Evolutionary conservation across 64 coral and sea anemone genomes (phyloP).

Genomic region (Catalaphyllia jardinei): DNA sequence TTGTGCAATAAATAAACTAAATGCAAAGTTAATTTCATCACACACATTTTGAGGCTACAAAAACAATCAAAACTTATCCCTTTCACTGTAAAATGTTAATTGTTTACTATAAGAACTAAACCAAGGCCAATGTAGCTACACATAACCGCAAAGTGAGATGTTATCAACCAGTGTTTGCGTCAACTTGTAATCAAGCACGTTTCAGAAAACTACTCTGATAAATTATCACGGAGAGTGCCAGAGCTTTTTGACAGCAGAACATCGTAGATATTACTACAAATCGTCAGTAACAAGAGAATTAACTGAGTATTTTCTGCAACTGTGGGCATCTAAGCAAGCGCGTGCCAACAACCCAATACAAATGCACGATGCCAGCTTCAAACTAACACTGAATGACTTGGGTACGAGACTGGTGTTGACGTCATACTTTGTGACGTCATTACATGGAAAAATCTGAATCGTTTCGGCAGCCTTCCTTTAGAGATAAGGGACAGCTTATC

Average conservation of each 20-base stretch:
- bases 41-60: neutral
- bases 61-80: neutral
- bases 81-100: neutral
- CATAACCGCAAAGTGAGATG: neutral
- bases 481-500: too few species aligned
- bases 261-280: neutral
- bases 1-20: neutral
- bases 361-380: too few species aligned
- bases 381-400: too few species aligned
- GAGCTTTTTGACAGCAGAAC: neutral
- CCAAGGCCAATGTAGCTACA: neutral
- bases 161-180: neutral
- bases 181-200: neutral
- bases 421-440: too few species aligned
- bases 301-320: neutral
- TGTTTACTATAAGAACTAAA: neutral
- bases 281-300: neutral
- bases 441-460: too few species aligned
- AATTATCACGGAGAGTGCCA: neutral
- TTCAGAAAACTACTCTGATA: neutral
- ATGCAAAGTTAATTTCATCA: neutral
- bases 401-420: too few species aligned
- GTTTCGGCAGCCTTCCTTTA: too few species aligned
- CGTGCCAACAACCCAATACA: neutral
- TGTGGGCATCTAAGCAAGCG: neutral